These are phyloP conservation scores for Sciurus carolinensis DNA, from an alignment of 2,797 vertebrate species.

Conservation along the genomic window DNA sequence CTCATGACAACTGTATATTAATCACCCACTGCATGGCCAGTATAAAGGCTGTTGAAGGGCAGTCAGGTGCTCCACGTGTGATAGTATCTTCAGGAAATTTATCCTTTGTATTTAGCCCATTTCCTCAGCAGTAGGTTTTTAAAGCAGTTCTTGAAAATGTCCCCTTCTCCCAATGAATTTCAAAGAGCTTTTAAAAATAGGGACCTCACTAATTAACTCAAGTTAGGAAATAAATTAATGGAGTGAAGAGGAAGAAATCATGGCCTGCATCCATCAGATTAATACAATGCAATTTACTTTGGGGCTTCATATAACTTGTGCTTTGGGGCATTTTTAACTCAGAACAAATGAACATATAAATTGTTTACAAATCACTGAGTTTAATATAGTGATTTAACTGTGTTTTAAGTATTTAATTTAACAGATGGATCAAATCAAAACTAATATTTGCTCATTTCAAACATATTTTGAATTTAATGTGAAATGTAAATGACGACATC, in stretches of 20 bases:
- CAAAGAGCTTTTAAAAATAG: constrained; percentile 85
- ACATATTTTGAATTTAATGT: constrained; percentile 89
- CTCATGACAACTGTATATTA: constrained; percentile 59
- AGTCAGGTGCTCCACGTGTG: constrained; percentile 69
- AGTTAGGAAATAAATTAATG: constrained; percentile 89
- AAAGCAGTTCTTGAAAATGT: constrained; percentile 68
- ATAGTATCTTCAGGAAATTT: constrained; percentile 65
- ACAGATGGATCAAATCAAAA: constrained; percentile 90
- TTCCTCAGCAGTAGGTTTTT: constrained; percentile 76
- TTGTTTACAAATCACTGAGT: constrained; percentile 89
- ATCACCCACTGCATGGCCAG: constrained; percentile 45
- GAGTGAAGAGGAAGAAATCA: constrained; percentile 84
- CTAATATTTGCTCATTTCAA: constrained; percentile 88
- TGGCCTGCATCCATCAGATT: constrained; percentile 82
- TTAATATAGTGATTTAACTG: constrained; percentile 88
- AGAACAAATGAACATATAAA: constrained; percentile 88
- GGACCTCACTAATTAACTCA: constrained; percentile 88
- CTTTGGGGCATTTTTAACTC: constrained; percentile 89
- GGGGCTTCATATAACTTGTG: constrained; percentile 87
- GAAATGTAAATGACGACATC: constrained; percentile 89
- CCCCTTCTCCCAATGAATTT: constrained; percentile 72
- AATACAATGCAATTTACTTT: constrained; percentile 87
- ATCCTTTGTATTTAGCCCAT: constrained; percentile 58
- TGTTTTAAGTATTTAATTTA: constrained; percentile 87
- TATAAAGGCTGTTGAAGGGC: constrained; percentile 38